These are phyloP conservation scores for Mobula birostris DNA, from an alignment of 2,113 vertebrate species.

Conservation along the genomic window DNA sequence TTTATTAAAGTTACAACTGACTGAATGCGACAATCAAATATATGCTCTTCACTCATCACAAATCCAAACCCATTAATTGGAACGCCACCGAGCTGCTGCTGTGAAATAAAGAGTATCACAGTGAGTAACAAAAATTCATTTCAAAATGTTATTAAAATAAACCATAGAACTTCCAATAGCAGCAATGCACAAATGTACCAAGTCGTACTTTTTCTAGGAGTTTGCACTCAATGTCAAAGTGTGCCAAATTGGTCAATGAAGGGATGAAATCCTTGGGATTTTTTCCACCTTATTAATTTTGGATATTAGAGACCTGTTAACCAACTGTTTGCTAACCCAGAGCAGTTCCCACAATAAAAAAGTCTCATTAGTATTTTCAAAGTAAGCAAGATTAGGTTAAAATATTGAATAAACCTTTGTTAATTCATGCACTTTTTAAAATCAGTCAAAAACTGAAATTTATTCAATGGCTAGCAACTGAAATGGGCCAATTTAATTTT, in stretches of 20 bases:
- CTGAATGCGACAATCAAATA: neutral
- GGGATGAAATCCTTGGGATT: neutral
- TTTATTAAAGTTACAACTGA: neutral
- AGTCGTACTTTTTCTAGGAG: neutral
- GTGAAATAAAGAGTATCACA: neutral
- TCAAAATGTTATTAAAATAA: neutral
- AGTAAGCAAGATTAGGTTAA: neutral
- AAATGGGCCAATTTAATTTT: neutral
- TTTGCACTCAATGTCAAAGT: neutral
- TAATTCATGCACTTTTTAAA: neutral
- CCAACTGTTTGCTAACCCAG: neutral
- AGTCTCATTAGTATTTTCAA: neutral
- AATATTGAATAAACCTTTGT: neutral
- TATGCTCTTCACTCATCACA: neutral
- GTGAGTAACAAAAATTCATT: neutral
- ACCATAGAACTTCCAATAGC: neutral
- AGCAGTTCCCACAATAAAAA: neutral
- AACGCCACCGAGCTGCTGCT: neutral
- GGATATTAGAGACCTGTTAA: neutral
- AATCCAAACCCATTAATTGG: neutral
- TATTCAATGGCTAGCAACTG: neutral
- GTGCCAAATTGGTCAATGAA: neutral
- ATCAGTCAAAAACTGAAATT: neutral
- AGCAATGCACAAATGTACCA: neutral
- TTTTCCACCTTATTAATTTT: neutral